Evolutionary conservation across 2,797 vertebrate species (phyloP), one percentile per base, ranked within the genome.

Genomic region (Dendrocincla fuliginosa): DNA sequence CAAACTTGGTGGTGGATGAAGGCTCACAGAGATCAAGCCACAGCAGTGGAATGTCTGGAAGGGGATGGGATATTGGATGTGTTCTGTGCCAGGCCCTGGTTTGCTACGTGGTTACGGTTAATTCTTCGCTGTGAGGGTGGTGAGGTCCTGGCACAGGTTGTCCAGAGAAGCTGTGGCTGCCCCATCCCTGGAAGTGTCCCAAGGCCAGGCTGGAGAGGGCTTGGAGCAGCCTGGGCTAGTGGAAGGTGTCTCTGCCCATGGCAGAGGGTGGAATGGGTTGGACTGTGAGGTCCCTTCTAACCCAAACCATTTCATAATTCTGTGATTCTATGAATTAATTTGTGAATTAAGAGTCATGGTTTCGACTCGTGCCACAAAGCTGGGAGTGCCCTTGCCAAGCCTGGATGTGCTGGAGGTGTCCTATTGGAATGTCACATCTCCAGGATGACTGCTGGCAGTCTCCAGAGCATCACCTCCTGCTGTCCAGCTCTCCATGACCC

Each of bases 121-220:
- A 63, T 53, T 42, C 63, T 41, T 17, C 9, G 3, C 16, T 69
- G 24, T 17, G 42, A 63, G 42, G 16, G 16, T 44, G 70, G 0
- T 0, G 0, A 76, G 63, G 35, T 4, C 47, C 70, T 76, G 87
- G 63, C 63, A 63, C 78, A 83, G 71, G 63, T 13, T 50, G 35
- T 17, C 39, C 60, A 53, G 61, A 74, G 77, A 0, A 74, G 77
- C 47, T 75, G 47, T 18, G 76, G 55, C 61, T 81, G 77, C 18
- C 35, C 41, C 56, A 76, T 56, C 49, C 56, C 56, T 64, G 71
- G 42, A 0, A 76, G 42, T 39, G 87, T 0, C 28, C 28, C 79
- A 23, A 37, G 69, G 69, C 17, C 47, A 67, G 85, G 47, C 0
- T 68, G 47, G 69, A 19, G 0, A 0, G 20, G 13, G 39, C 3